Conservation (phyloP, 2,888 invertebrate genomes). For the Drosophila phalerata region DNA sequence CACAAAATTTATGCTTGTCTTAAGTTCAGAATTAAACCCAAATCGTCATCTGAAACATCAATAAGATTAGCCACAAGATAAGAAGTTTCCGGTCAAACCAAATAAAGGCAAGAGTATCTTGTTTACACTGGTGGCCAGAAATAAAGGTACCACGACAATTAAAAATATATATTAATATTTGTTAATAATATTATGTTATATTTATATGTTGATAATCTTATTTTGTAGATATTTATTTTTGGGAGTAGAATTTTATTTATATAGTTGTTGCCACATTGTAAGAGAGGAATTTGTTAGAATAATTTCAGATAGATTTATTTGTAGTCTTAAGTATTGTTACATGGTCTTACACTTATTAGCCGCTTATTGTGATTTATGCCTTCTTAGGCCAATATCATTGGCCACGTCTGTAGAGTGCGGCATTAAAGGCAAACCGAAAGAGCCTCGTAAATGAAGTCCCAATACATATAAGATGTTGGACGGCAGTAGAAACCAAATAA, state of each 20-base stretch:
- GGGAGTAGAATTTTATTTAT: too few species aligned
- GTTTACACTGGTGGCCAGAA: slow-evolving; percentile 46
- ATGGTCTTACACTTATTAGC: neutral
- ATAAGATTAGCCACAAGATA: slow-evolving; percentile 82
- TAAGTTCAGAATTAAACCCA: slow-evolving; percentile 65
- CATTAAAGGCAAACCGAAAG: slow-evolving; percentile 58
- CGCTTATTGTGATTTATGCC: slow-evolving; percentile 4
- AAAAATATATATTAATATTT: neutral
- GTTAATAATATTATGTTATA: neutral
- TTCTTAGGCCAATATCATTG: slow-evolving; percentile 16
- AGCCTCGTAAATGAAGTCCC: slow-evolving; percentile 68
- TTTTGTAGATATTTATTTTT: slow-evolving; percentile 11
- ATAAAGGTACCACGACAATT: neutral
- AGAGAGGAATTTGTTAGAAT: neutral
- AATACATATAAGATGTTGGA: slow-evolving; percentile 41
- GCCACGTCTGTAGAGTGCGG: slow-evolving; percentile 61
- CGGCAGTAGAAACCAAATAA: slow-evolving; percentile 68
- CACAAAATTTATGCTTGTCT: slow-evolving; percentile 64
- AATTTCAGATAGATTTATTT: neutral
- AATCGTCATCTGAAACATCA: slow-evolving; percentile 75
- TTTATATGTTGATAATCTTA: neutral
- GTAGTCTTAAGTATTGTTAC: neutral
- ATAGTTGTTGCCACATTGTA: slow-evolving; percentile 2
- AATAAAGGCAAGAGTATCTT: slow-evolving; percentile 56
- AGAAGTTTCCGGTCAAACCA: slow-evolving; percentile 82